These are phyloP conservation scores for Himalopsyche japonica DNA, from an alignment of 2,888 invertebrate species.

Conservation along the genomic window DNA sequence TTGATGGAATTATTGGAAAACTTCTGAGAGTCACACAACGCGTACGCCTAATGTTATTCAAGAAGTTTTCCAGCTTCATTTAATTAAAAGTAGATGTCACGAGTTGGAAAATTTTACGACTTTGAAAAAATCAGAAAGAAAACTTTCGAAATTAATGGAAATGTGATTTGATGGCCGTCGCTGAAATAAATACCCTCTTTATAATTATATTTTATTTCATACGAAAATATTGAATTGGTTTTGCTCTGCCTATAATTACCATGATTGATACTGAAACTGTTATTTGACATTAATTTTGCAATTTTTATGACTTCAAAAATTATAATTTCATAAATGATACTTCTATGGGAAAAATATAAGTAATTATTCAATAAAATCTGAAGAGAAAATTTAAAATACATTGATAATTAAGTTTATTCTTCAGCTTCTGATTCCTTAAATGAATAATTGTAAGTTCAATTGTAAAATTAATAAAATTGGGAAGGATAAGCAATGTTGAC, in stretches of 20 bases:
- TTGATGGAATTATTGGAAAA: not conserved
- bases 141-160: not conserved
- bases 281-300: no score
- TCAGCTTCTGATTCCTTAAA: not conserved
- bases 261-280: no score
- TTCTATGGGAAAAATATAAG: no score
- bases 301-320: no score
- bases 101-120: not conserved
- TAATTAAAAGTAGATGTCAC: not conserved
- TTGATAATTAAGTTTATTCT: not conserved
- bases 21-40: not conserved
- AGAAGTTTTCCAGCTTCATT: not conserved
- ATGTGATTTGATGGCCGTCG: not conserved
- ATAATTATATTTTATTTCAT: no score
- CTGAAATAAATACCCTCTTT: not conserved
- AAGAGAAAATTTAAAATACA: no score
- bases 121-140: not conserved
- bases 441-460: not conserved
- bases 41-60: not conserved
- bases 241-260: no score
- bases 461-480: not conserved
- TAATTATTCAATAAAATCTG: no score
- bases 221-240: no score
- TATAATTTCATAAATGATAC: no score
- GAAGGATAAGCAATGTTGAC: not conserved